Evolutionary conservation across 2,113 vertebrate species (phyloP).

Genomic region (Tachycineta bicolor): DNA sequence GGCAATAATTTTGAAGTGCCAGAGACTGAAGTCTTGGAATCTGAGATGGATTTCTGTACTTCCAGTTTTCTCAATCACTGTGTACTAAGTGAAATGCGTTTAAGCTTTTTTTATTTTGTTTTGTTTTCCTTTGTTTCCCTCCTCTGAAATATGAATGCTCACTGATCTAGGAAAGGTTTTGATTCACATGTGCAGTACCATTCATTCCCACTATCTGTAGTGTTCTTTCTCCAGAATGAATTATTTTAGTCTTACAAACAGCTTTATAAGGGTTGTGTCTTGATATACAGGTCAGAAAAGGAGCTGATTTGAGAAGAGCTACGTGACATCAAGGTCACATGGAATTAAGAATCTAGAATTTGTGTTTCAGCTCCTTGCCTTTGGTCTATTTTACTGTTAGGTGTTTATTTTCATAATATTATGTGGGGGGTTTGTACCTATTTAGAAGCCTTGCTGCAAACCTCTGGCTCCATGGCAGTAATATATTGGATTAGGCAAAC

Average conservation of each 20-base stretch:
- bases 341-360: neutral
- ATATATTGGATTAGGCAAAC: neutral
- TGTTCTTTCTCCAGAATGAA: neutral
- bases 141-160: neutral
- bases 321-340: neutral
- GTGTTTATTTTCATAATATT: neutral
- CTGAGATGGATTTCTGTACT: neutral
- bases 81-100: fast-evolving
- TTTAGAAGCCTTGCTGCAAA: neutral
- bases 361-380: neutral
- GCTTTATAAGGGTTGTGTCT: neutral
- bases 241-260: neutral
- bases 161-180: neutral
- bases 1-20: neutral
- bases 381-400: neutral
- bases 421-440: fast-evolving
- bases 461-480: neutral
- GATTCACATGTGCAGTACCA: neutral
- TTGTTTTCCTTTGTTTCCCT: neutral
- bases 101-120: neutral
- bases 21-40: neutral
- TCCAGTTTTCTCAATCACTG: neutral
- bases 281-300: neutral
- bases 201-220: neutral
- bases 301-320: neutral